Evolutionary conservation across 2,797 vertebrate genomes (phyloP).

Genomic region (Allochrocebus solatus): DNA sequence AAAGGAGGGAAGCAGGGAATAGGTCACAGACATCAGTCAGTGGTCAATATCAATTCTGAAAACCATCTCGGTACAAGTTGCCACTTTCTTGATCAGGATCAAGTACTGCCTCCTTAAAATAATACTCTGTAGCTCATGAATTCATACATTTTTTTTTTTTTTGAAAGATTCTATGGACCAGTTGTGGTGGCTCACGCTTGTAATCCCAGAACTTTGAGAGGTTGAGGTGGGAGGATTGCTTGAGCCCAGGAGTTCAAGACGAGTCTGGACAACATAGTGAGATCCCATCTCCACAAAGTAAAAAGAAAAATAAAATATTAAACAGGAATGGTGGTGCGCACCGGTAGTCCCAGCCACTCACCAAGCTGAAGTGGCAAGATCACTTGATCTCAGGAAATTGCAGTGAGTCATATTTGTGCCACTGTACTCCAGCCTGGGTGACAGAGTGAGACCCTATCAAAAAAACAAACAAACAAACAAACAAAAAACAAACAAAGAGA

Average conservation of each 20-base stretch:
- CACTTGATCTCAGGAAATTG: background rate
- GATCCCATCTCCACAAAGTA: background rate
- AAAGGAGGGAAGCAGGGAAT: background rate
- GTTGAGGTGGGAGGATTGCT: background rate
- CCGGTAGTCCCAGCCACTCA: background rate
- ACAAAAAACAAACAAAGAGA: background rate
- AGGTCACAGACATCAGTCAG: background rate
- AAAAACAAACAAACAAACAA: too few species aligned
- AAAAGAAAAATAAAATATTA: background rate
- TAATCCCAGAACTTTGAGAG: background rate
- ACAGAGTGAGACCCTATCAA: background rate
- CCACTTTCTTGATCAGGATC: background rate
- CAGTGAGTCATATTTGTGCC: background rate
- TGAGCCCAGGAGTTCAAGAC: background rate
- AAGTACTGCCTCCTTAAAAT: background rate
- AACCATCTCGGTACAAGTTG: background rate
- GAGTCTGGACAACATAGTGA: background rate
- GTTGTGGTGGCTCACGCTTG: background rate
- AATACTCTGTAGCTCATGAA: background rate
- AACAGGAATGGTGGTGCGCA: background rate
- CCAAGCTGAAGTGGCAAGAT: background rate
- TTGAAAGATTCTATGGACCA: background rate
- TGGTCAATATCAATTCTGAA: background rate
- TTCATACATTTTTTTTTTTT: background rate
- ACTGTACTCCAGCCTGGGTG: background rate